Conservation (phyloP, 2,113 vertebrate genomes). For the Nyctereutes procyonoides region DNA sequence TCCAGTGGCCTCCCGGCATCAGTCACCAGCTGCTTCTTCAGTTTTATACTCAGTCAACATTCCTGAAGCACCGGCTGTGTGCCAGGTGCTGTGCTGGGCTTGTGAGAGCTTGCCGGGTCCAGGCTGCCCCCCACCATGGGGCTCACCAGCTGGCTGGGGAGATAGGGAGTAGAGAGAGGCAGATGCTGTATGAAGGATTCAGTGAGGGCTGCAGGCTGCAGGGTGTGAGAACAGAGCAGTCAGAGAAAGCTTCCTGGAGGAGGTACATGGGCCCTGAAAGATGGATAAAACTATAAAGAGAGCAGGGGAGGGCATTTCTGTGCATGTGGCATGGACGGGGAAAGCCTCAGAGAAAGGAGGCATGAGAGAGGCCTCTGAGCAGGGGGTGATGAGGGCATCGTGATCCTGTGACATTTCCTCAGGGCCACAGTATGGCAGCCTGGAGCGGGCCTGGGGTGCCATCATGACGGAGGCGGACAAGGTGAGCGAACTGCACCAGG, state of each 20-base stretch:
- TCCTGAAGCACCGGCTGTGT: not conserved
- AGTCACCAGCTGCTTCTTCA: not conserved
- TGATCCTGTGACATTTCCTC: conserved; percentile 9
- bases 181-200: not conserved
- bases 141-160: not conserved
- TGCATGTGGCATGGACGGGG: not conserved
- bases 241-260: not conserved
- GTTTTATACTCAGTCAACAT: not conserved
- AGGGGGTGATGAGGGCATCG: too few species aligned
- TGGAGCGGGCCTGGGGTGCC: conserved; percentile 96
- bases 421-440: conserved; percentile 98
- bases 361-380: not conserved
- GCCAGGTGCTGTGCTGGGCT: not conserved
- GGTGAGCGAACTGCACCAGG: conserved; percentile 97
- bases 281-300: not conserved
- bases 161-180: not conserved
- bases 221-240: not conserved
- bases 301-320: not conserved
- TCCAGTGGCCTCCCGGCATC: not conserved
- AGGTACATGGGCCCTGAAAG: not conserved
- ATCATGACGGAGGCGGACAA: conserved; percentile 98
- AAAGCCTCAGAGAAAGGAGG: not conserved
- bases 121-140: not conserved
- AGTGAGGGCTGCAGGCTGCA: not conserved
- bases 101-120: not conserved